Base-by-base conservation (phyloP, 1,140 invertebrate species). In the Drosophila pandora region DNA sequence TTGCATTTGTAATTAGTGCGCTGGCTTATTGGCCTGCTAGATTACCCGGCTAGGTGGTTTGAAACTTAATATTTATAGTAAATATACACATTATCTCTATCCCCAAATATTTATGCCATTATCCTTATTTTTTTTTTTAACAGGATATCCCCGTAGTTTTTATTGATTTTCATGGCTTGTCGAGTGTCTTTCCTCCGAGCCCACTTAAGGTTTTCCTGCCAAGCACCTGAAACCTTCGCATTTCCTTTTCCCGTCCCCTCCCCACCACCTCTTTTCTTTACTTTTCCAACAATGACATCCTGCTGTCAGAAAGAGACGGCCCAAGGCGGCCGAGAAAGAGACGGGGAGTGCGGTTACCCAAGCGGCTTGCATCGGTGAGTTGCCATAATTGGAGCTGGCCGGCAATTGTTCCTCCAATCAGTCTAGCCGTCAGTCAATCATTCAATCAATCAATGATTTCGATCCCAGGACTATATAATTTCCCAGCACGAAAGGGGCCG, bases 91-190 rank as follows among this genome's bases (percentile, higher is more conserved):
- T 28, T 28, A 28, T 28, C 25, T 1, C 3, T 28, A 6, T 28
- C 25, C 25, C 7, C 7, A 28, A 28, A 28, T 28, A 28, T 28
- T 28, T 6, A 28, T 28, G 5, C 25, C 25, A 28, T 32, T 37
- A 37, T 37, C 34, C 34, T 37, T 37, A 37, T n/a, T 37, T 37
- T 34, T 41, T 8, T 43, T 37, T 34, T n/a, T 8, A 17, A 13
- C 41, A 69, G 64, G 64, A 39, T 69, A 69, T 57, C 32, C 8
- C 39, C n/a, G 8, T 43, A 9, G 32, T 21, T 34, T 41, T 25
- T 69, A 69, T 69, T 25, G 67, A 69, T 69, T 69, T 68, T 69
- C 56, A 43, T 68, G 41, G 37, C 63, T 56, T 49, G 63, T 69
- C 50, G 56, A 57, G 63, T 69, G 50, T 56, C 41, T 69, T 43